A percentile compares a stretch with the other conserved stretches of the same genome.
phyloP scores from a whole-genome alignment of 2,888 invertebrate genomes.

The Caenorhabditis angaria region DNA sequence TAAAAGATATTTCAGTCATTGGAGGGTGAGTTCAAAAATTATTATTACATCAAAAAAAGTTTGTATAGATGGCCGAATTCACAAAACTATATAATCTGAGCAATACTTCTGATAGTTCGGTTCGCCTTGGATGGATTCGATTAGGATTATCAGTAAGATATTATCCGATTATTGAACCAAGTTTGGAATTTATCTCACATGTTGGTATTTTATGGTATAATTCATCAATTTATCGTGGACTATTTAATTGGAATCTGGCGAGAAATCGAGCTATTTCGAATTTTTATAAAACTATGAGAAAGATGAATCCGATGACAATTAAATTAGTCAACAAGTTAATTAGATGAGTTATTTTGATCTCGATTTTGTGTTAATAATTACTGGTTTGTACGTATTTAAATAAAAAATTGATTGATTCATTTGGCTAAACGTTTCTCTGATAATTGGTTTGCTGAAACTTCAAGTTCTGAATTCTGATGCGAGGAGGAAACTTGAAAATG shows the following conservation, averaged over 20 bases:
- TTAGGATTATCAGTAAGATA: not conserved
- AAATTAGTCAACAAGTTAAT: not conserved
- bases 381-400: not conserved
- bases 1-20: not conserved
- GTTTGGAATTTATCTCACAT: not conserved
- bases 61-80: not conserved
- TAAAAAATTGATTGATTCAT: no score
- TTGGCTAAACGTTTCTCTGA: no score
- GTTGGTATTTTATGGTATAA: slow-evolving; percentile 1
- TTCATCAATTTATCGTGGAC: not conserved
- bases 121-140: not conserved
- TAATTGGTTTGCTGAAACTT: no score
- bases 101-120: not conserved
- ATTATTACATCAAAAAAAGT: no score
- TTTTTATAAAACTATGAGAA: not conserved
- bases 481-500: no score
- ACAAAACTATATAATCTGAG: not conserved
- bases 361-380: not conserved
- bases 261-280: not conserved
- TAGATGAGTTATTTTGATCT: not conserved
- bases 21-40: not conserved
- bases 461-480: no score
- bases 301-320: not conserved
- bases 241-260: not conserved
- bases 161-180: not conserved